Conservation (phyloP, 2,113 vertebrate species). For the Synchiropus splendidus region DNA sequence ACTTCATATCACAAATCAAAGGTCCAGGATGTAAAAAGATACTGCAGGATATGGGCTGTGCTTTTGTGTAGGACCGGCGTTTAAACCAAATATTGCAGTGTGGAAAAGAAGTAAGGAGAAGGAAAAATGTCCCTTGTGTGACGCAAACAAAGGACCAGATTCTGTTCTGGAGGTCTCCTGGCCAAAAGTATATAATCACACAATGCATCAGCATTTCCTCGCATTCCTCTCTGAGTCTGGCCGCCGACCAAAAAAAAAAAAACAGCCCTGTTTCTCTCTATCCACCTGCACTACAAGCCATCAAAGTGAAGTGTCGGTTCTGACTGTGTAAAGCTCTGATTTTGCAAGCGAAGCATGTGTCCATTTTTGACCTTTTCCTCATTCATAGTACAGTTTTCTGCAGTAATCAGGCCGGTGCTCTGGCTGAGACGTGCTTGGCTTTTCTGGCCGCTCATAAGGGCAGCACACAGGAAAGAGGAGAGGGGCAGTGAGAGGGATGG, state of each 20-base stretch:
- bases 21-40: too few relatives aligned
- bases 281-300: constrained; percentile 11
- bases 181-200: background rate
- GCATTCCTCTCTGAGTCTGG: background rate
- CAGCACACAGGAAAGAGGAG: constrained; percentile 3
- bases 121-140: too few relatives aligned
- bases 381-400: constrained; percentile 28
- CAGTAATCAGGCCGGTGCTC: constrained; percentile 32
- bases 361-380: constrained; percentile 42
- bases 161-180: too few relatives aligned
- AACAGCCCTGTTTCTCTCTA: too few relatives aligned
- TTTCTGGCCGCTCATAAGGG: constrained; percentile 28
- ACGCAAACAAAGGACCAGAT: too few relatives aligned
- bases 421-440: constrained; percentile 19
- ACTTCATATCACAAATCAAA: too few relatives aligned
- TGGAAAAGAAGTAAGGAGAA: too few relatives aligned
- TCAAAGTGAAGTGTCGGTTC: constrained; percentile 21
- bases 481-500: constrained; percentile 8
- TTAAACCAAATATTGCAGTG: too few relatives aligned
- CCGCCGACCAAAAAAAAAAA: constrained; percentile 10
- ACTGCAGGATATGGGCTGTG: too few relatives aligned
- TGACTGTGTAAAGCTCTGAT: constrained; percentile 17
- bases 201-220: constrained; percentile 1
- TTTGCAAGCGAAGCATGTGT: constrained; percentile 43
- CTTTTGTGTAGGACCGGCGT: too few relatives aligned